Evolutionary conservation across 2,888 invertebrate genomes (phyloP).

Genomic region (Drymonia ruficornis): DNA sequence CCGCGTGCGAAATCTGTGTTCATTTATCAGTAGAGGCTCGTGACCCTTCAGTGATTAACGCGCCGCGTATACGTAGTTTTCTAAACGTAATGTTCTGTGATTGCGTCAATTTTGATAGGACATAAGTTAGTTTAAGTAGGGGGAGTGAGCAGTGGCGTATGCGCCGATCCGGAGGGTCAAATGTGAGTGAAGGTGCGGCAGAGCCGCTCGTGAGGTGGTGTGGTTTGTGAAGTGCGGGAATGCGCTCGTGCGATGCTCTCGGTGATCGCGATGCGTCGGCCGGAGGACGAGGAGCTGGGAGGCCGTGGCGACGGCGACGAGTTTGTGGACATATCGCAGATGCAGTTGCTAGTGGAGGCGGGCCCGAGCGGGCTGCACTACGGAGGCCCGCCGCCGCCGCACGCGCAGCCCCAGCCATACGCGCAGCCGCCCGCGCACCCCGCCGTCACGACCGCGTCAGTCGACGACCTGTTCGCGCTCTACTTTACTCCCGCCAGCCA

Average conservation of each 20-base stretch:
- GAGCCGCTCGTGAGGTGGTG: constrained; percentile 55
- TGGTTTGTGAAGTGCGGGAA: constrained; percentile 70
- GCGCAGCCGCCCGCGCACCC: constrained; percentile 57
- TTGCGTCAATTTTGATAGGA: constrained; percentile 73
- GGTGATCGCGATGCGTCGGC: constrained; percentile 91
- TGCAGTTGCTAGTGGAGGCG: constrained; percentile 89
- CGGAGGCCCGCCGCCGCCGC: constrained; percentile 77
- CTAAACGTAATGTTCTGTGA: constrained; percentile 77
- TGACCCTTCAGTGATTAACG: constrained; percentile 59
- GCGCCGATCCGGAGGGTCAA: constrained; percentile 45
- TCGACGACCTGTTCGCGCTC: constrained; percentile 90
- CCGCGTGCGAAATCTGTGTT: constrained; percentile 80
- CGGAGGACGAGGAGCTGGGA: constrained; percentile 87
- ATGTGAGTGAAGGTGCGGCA: constrained; percentile 53
- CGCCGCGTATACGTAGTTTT: constrained; percentile 61
- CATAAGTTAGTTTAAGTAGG: constrained; percentile 60
- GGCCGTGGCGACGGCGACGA: constrained; percentile 86
- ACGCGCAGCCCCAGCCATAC: constrained; percentile 75
- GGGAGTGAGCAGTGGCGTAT: constrained; percentile 39
- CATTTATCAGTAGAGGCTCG: constrained; percentile 77
- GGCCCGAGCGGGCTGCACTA: constrained; percentile 81
- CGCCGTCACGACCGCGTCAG: constrained; percentile 80
- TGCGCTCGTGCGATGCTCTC: constrained; percentile 83
- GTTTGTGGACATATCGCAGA: constrained; percentile 93
- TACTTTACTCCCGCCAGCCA: constrained; percentile 88